Evolutionary conservation across 2,888 invertebrate species (phyloP).

Genomic region (Caenorhabditis sinica): DNA sequence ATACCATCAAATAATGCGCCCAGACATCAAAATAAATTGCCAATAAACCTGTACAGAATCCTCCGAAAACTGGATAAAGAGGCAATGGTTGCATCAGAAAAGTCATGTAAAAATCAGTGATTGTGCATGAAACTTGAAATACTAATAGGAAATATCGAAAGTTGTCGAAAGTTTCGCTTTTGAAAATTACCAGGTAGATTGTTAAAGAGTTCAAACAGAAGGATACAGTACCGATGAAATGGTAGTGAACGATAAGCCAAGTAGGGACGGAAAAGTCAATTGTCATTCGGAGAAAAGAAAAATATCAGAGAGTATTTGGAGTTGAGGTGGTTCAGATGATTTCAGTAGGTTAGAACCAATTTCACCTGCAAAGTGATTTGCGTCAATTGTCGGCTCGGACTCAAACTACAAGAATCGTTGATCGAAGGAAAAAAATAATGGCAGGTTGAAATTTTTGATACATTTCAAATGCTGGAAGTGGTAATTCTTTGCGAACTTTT

Average conservation of each 20-base stretch:
- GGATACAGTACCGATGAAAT: conserved; percentile 35
- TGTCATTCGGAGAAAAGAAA: too few species aligned
- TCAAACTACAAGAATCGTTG: too few species aligned
- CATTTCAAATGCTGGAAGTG: too few species aligned
- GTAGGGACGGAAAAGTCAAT: conserved; percentile 7
- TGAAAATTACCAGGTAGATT: conserved; percentile 19
- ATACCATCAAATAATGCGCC: conserved; percentile 34
- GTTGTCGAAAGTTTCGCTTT: conserved; percentile 38
- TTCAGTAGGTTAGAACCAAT: too few species aligned
- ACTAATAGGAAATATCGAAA: conserved; percentile 39
- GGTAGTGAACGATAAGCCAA: conserved; percentile 23
- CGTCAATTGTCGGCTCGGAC: too few species aligned
- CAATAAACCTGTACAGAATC: conserved; percentile 16
- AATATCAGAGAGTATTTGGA: too few species aligned
- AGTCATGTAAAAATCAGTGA: conserved; percentile 27
- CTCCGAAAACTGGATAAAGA: conserved; percentile 1
- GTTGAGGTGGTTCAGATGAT: too few species aligned
- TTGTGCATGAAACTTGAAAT: conserved; percentile 29
- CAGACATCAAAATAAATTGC: conserved; percentile 6
- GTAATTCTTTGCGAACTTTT: too few species aligned
- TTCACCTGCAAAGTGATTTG: too few species aligned
- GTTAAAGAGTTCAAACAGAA: conserved; percentile 32
- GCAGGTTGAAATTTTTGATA: too few species aligned
- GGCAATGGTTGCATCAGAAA: conserved; percentile 38
- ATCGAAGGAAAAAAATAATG: too few species aligned